Evolutionary conservation across 2,888 invertebrate species (phyloP).

Genomic region (Ceratothoa steindachneri): DNA sequence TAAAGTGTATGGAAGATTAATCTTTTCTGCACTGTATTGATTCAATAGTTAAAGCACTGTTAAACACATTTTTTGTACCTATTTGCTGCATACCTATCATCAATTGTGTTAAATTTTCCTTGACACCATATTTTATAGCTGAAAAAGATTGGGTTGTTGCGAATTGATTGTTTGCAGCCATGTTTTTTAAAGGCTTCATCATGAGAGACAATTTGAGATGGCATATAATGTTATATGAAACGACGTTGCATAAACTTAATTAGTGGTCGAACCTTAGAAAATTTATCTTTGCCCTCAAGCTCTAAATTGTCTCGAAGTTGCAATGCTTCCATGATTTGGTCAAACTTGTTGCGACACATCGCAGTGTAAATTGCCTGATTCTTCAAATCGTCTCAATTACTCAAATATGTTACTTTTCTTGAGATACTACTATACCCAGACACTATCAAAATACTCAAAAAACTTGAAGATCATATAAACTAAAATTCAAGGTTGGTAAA

Average conservation of each 20-base stretch:
- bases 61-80: neutral
- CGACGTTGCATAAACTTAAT: neutral
- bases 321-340: neutral
- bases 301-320: neutral
- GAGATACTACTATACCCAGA: neutral
- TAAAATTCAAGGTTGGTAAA: too few species aligned
- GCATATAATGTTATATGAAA: neutral
- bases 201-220: neutral
- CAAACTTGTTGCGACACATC: neutral
- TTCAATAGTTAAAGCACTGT: neutral
- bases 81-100: neutral
- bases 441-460: neutral
- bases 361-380: neutral
- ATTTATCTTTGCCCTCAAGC: neutral
- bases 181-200: slow-evolving; percentile 2
- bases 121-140: neutral
- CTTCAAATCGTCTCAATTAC: neutral
- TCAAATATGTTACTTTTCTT: neutral
- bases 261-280: neutral
- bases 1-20: neutral
- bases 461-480: too few species aligned
- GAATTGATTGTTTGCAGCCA: slow-evolving; percentile 3
- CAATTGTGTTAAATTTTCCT: neutral
- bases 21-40: neutral
- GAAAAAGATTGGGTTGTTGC: neutral